Base-by-base conservation (phyloP, 2,797 vertebrate genomes). In the Aeoliscus strigatus region DNA sequence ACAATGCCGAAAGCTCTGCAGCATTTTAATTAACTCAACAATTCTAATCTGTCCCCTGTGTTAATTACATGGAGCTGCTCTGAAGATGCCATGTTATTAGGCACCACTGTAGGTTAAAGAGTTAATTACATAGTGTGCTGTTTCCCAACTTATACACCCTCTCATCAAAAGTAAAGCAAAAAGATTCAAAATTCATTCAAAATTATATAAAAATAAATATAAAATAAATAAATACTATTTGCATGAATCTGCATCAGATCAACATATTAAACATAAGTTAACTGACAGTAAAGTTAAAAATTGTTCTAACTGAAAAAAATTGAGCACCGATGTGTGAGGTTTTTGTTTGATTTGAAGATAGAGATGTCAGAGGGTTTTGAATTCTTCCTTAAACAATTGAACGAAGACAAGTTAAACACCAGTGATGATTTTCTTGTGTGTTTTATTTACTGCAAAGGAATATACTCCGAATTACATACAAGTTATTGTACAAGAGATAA, bases 21-120 rank as follows among this genome's bases (percentile, higher is more conserved):
- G 42, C 36, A 27, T 44, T 69, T 78, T 80, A 82, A 85, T 86
- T 83, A 85, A 83, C 74, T 68, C 59, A 33, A 27, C 51, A 11
- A 31, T 33, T 21, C 52, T 79, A 76, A 85, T 81, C 81, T 18
- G 47, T 39, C 53, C 21, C 11, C 10, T 33, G 47, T 52, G 64
- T 74, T 83, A 80, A 82, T 82, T 47, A 31, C 6, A 44, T 16
- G 23, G n/a, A 50, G 37, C 33, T 28, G 62, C 37, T 59, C 40
- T 39, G 14, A 63, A 45, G 60, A 63, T 41, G 31, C 48, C 31
- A 4, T 63, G 53, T 47, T 39, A 70, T 70, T 29, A 51, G 13
- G 26, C 27, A 63, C 61, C 39, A 15, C 34, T 31, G 33, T 51
- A 73, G 73, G 73, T 76, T 58, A 59, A 27, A 72, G 60, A n/a